phyloP scores from a whole-genome alignment of 2,888 invertebrate species.

The Tenthredo livida region DNA sequence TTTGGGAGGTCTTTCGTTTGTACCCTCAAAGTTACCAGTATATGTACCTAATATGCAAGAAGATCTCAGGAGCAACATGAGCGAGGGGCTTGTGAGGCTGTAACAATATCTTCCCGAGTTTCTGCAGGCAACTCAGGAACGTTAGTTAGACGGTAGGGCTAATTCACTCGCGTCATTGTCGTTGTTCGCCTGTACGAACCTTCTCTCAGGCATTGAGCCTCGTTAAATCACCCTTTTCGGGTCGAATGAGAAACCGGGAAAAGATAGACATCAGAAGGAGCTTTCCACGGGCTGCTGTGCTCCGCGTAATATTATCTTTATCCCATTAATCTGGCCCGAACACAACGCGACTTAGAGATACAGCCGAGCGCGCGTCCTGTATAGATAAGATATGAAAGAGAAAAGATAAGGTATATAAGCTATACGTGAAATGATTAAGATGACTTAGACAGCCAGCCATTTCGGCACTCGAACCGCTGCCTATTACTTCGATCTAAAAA shows the following conservation, averaged over 20 bases:
- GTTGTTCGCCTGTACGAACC: not conserved
- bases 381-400: slow-evolving; percentile 33
- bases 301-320: slow-evolving; percentile 37
- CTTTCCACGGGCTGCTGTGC: not conserved
- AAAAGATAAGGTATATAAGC: not conserved
- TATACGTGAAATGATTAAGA: slow-evolving; percentile 15
- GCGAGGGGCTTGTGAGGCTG: not conserved
- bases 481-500: not conserved
- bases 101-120: slow-evolving; percentile 26
- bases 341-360: slow-evolving; percentile 10
- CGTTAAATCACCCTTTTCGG: slow-evolving; percentile 38
- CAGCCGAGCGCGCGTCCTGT: not conserved
- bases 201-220: slow-evolving; percentile 15
- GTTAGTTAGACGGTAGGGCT: slow-evolving; percentile 7
- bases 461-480: slow-evolving; percentile 2
- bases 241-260: slow-evolving; percentile 36
- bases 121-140: not conserved
- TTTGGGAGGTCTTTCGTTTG: not conserved
- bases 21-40: not conserved
- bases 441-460: not conserved
- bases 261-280: slow-evolving; percentile 46
- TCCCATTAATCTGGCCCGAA: slow-evolving; percentile 40
- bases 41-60: slow-evolving; percentile 22
- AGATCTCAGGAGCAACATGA: slow-evolving; percentile 15
- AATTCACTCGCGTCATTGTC: slow-evolving; percentile 14